These are phyloP conservation scores for Paraplagusia blochii DNA, from an alignment of 2,113 vertebrate genomes.

Conservation along the genomic window DNA sequence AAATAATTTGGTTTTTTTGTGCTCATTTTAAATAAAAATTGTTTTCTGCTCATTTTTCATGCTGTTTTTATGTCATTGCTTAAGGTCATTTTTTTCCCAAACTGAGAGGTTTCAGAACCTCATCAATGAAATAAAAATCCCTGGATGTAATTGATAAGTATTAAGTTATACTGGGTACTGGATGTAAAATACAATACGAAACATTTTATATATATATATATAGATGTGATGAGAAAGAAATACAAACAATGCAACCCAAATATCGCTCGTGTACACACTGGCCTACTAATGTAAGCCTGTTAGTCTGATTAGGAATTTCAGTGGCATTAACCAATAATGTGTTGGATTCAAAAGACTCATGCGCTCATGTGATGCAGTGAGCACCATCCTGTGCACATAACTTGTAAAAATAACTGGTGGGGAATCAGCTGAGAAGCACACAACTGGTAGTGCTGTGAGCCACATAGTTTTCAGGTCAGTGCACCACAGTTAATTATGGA, in stretches of 20 bases:
- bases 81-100: no score
- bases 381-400: slow-evolving; percentile 29
- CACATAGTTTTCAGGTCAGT: slow-evolving; percentile 50
- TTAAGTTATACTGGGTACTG: no score
- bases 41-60: not conserved
- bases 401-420: slow-evolving; percentile 37
- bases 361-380: slow-evolving; percentile 54
- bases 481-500: slow-evolving; percentile 24
- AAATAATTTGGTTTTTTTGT: no score
- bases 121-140: no score
- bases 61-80: not conserved
- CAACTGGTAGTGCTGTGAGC: slow-evolving; percentile 41
- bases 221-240: no score
- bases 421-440: slow-evolving; percentile 68
- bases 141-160: no score
- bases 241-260: no score
- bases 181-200: no score
- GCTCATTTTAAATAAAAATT: not conserved
- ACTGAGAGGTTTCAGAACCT: no score
- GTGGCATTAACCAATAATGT: slow-evolving; percentile 44
- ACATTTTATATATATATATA: no score
- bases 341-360: slow-evolving; percentile 44
- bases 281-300: slow-evolving; percentile 35
- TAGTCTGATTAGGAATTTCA: slow-evolving; percentile 45
- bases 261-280: not conserved